Conservation (phyloP, 2,888 invertebrate genomes). For the Dromius quadrimaculatus region DNA sequence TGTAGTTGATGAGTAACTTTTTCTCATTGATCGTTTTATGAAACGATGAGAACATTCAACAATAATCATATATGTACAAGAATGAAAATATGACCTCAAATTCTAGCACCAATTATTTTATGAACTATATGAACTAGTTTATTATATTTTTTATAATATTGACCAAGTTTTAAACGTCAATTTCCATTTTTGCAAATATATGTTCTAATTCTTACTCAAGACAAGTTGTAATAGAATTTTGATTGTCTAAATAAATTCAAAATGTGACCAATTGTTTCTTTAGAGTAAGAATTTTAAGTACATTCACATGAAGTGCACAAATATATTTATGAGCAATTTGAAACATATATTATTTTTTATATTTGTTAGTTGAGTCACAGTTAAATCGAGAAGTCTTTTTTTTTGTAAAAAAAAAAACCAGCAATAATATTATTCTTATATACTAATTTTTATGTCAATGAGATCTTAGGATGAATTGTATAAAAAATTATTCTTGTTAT, state of each 20-base stretch:
- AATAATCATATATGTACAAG: constrained; percentile 1
- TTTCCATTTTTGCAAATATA: constrained; percentile 6
- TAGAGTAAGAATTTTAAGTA: not conserved
- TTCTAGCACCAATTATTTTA: not conserved
- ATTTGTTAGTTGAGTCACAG: not conserved
- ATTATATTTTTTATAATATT: not conserved
- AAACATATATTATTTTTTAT: not conserved
- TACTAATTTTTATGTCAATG: not conserved
- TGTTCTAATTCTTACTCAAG: not conserved
- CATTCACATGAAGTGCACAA: not conserved
- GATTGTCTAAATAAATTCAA: not conserved
- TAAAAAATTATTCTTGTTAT: no score
- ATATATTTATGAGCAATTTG: constrained; percentile 1
- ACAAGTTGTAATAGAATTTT: not conserved
- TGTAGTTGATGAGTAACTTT: not conserved
- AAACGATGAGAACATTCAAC: constrained; percentile 8
- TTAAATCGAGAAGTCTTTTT: not conserved
- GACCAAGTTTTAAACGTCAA: not conserved
- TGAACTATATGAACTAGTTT: not conserved
- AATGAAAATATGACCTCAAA: not conserved
- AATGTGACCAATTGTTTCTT: not conserved
- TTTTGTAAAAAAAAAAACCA: not conserved
- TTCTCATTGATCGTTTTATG: not conserved
- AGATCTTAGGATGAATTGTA: not conserved
- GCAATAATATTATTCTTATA: not conserved